These are phyloP conservation scores for Neria commutata DNA, from an alignment of 2,888 invertebrate genomes.

Conservation along the genomic window DNA sequence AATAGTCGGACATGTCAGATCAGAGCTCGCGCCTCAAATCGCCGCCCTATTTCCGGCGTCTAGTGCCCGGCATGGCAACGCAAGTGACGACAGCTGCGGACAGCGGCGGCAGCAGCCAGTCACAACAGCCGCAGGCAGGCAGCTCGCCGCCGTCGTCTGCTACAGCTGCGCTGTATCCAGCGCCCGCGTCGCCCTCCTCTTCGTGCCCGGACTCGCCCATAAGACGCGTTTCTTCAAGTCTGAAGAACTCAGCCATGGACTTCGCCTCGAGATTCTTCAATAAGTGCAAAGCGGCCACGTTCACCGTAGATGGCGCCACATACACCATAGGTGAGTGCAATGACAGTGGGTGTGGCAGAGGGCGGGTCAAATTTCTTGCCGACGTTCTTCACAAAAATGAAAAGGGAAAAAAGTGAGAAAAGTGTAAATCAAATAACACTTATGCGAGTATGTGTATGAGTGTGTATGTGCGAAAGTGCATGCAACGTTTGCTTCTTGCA, in stretches of 20 bases:
- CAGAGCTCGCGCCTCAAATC: slow-evolving; percentile 28
- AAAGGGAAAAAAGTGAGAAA: no score
- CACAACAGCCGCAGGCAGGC: slow-evolving; percentile 11
- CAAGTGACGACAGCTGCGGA: slow-evolving; percentile 31
- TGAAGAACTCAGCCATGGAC: slow-evolving; percentile 57
- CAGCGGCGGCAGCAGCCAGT: slow-evolving; percentile 6
- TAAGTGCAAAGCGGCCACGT: slow-evolving; percentile 87
- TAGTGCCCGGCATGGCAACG: slow-evolving; percentile 49
- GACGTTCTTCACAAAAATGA: no score
- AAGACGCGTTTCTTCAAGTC: slow-evolving; percentile 56
- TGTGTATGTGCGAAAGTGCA: no score
- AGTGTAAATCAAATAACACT: no score
- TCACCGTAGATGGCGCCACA: slow-evolving; percentile 84
- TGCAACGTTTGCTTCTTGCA: no score
- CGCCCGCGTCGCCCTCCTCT: slow-evolving; percentile 31
- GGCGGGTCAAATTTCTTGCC: no score
- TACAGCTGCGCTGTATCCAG: slow-evolving; percentile 35
- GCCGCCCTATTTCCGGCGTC: slow-evolving; percentile 36
- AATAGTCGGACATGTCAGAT: slow-evolving; percentile 9
- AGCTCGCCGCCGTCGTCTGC: no score
- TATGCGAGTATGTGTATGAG: background rate
- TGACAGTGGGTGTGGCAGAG: no score
- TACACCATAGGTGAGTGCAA: slow-evolving; percentile 80
- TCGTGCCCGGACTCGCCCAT: slow-evolving; percentile 59
- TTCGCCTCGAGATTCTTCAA: slow-evolving; percentile 69